Conservation (phyloP, 2,113 vertebrate species). For the Neolamprologus fasciatus region DNA sequence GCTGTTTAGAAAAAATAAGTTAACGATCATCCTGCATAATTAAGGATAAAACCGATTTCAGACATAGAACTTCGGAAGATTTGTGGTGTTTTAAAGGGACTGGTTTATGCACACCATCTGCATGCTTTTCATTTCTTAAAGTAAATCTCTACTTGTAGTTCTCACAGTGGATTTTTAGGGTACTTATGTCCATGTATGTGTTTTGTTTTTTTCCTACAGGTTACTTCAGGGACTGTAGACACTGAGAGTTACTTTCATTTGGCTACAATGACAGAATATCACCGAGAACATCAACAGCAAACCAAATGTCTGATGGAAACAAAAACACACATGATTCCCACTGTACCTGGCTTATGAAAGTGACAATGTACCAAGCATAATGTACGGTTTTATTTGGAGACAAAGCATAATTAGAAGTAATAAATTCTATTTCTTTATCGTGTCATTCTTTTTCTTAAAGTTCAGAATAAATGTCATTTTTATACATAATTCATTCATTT, state of each 20-base stretch:
- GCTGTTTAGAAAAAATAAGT: background rate
- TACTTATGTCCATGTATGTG: background rate
- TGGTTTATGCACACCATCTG: background rate
- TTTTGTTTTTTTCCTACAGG: constrained; percentile 50
- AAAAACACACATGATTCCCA: background rate
- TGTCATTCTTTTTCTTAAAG: constrained; percentile 29
- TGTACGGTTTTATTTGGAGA: constrained; percentile 38
- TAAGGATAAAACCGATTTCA: background rate
- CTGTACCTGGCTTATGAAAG: constrained; percentile 19
- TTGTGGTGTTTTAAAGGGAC: background rate
- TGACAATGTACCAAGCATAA: constrained; percentile 24
- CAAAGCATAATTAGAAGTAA: constrained; percentile 7
- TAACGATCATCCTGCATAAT: background rate
- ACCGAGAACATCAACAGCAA: background rate
- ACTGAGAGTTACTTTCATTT: background rate
- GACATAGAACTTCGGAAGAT: background rate
- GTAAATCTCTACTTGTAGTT: background rate
- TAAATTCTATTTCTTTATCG: constrained; percentile 36
- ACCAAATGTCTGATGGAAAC: constrained; percentile 7
- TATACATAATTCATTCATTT: constrained; percentile 55
- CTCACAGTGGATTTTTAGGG: background rate
- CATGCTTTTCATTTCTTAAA: background rate
- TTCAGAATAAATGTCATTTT: constrained; percentile 57
- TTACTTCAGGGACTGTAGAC: constrained; percentile 71
- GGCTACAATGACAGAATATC: background rate